Evolutionary conservation across 2,797 vertebrate genomes (phyloP).

Genomic region (Coregonus ussuriensis): DNA sequence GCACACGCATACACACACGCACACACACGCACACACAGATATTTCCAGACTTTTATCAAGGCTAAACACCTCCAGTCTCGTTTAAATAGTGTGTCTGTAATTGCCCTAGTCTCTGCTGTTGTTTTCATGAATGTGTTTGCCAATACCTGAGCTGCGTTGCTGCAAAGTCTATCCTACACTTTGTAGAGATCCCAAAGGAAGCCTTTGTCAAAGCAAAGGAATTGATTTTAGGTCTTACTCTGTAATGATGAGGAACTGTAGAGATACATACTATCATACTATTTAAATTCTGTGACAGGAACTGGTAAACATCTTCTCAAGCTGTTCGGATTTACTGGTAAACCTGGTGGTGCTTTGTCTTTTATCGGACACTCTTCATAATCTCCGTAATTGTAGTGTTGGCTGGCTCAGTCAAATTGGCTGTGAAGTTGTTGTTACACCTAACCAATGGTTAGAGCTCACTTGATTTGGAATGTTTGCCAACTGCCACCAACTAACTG

Average conservation of each 20-base stretch:
- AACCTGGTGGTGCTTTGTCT: slow-evolving; percentile 26
- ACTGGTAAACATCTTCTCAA: slow-evolving; percentile 8
- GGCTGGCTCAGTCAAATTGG: background rate
- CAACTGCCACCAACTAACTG: background rate
- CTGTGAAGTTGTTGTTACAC: background rate
- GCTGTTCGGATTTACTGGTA: slow-evolving; percentile 15
- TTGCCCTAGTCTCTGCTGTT: slow-evolving; percentile 50
- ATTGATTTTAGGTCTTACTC: no score
- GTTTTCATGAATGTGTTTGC: slow-evolving; percentile 58
- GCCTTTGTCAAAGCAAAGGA: background rate
- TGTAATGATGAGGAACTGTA: no score
- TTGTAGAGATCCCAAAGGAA: background rate
- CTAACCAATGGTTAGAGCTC: slow-evolving; percentile 6
- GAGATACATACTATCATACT: no score
- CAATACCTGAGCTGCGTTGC: slow-evolving; percentile 37
- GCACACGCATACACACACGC: no score
- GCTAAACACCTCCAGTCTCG: no score
- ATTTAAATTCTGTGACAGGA: no score
- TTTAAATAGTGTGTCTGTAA: slow-evolving; percentile 52
- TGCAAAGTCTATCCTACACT: slow-evolving; percentile 36
- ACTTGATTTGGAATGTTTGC: background rate
- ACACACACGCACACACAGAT: no score
- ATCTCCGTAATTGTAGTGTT: slow-evolving; percentile 20
- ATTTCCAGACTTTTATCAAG: no score
- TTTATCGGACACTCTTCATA: slow-evolving; percentile 14